Conservation (phyloP, 2,888 invertebrate genomes). For the Rhagonycha fulva region DNA sequence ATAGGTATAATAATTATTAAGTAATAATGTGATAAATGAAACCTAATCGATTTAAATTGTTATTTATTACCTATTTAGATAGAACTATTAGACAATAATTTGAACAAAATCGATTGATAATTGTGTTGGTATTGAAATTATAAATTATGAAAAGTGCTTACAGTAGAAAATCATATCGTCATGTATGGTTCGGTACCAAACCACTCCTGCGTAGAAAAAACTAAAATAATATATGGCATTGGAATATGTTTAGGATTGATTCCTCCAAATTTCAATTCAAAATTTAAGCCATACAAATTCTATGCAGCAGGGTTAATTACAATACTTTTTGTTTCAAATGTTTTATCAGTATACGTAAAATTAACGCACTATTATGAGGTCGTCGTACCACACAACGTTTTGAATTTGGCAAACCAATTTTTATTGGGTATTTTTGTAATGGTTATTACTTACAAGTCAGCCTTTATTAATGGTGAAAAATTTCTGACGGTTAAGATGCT, state of each 20-base stretch:
- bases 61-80: no score
- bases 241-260: background rate
- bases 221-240: background rate
- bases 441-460: background rate
- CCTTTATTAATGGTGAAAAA: background rate
- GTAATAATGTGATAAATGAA: no score
- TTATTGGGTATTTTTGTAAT: background rate
- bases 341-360: background rate
- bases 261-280: background rate
- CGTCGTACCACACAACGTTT: background rate
- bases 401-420: background rate
- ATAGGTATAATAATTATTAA: no score
- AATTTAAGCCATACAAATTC: background rate
- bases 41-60: no score
- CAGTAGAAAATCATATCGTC: no score
- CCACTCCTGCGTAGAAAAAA: background rate
- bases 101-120: no score
- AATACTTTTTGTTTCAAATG: background rate
- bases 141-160: no score
- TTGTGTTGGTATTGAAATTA: no score
- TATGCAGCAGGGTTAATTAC: background rate
- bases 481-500: background rate
- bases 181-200: background rate
- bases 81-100: no score
- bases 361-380: background rate